phyloP scores from a whole-genome alignment of 2,113 vertebrate genomes.

The Calypte anna region DNA sequence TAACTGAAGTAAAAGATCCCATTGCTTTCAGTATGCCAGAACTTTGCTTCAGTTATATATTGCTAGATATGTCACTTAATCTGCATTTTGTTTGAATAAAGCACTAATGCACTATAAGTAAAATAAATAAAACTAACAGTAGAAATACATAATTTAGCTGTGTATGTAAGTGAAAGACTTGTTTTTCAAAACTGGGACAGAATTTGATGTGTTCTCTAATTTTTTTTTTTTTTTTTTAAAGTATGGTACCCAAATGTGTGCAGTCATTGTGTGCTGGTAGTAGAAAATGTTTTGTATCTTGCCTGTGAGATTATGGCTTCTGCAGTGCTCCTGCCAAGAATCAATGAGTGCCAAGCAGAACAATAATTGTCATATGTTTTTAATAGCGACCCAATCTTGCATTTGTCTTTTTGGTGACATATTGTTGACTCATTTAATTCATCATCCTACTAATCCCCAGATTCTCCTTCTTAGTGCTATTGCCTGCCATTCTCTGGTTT shows the following conservation, averaged over 20 bases:
- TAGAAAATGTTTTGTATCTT: not conserved
- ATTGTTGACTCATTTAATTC: conserved; percentile 53
- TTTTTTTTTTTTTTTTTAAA: not conserved
- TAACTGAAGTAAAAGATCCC: not conserved
- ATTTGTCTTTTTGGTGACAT: conserved; percentile 48
- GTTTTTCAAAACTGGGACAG: not conserved
- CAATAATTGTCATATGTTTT: conserved; percentile 51
- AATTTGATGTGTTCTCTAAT: not conserved
- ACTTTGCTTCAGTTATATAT: not conserved
- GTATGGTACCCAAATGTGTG: not conserved
- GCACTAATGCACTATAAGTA: not conserved
- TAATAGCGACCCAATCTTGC: conserved; percentile 27
- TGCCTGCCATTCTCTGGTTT: conserved; percentile 24
- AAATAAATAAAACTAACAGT: not conserved
- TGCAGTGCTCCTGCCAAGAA: conserved; percentile 2
- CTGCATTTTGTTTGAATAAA: not conserved
- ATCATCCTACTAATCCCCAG: conserved; percentile 2
- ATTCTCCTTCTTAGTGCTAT: not conserved
- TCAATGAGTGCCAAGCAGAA: not conserved
- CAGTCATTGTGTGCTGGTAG: not conserved
- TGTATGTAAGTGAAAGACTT: not conserved
- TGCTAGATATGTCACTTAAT: not conserved
- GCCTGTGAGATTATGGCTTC: not conserved
- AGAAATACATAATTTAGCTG: not conserved
- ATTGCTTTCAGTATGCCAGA: not conserved